Conservation (phyloP, 2,888 invertebrate genomes). For the Merodon equestris region DNA sequence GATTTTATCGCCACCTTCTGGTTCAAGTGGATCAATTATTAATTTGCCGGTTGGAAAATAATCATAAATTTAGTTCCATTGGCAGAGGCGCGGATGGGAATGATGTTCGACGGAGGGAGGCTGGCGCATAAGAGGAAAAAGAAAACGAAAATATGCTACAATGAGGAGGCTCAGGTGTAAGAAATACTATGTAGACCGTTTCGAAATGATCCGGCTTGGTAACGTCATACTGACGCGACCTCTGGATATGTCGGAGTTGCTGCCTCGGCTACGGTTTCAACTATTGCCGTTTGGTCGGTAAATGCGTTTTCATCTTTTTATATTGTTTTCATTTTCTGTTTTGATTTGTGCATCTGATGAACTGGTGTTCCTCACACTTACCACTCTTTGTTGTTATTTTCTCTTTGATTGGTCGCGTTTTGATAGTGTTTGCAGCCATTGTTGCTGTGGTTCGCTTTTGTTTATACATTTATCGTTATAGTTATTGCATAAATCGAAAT, state of each 20-base stretch:
- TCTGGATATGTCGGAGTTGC: neutral
- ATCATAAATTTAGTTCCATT: constrained; percentile 44
- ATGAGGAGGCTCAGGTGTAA: neutral
- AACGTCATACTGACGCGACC: constrained; percentile 7
- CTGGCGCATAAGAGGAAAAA: constrained; percentile 16
- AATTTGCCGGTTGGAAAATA: constrained; percentile 31
- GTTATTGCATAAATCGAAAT: constrained; percentile 32
- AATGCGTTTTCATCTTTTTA: constrained; percentile 29
- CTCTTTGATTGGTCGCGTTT: constrained; percentile 3
- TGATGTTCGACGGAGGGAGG: constrained; percentile 17
- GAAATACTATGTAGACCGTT: constrained; percentile 27
- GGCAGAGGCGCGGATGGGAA: too few species aligned
- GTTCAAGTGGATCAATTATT: constrained; percentile 58
- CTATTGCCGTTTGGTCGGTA: constrained; percentile 15
- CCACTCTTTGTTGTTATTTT: neutral
- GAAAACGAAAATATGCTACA: constrained; percentile 3
- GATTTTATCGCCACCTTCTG: constrained; percentile 47
- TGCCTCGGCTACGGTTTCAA: too few species aligned
- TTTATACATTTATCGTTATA: constrained; percentile 16
- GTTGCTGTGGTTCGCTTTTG: neutral
- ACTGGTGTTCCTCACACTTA: neutral
- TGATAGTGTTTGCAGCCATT: constrained; percentile 1
- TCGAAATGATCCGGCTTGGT: constrained; percentile 24
- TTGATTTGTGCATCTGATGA: constrained; percentile 13
- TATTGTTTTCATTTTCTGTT: neutral